Evolutionary conservation across 2,113 vertebrate species (phyloP).

Genomic region (Tragelaphus strepsiceros): DNA sequence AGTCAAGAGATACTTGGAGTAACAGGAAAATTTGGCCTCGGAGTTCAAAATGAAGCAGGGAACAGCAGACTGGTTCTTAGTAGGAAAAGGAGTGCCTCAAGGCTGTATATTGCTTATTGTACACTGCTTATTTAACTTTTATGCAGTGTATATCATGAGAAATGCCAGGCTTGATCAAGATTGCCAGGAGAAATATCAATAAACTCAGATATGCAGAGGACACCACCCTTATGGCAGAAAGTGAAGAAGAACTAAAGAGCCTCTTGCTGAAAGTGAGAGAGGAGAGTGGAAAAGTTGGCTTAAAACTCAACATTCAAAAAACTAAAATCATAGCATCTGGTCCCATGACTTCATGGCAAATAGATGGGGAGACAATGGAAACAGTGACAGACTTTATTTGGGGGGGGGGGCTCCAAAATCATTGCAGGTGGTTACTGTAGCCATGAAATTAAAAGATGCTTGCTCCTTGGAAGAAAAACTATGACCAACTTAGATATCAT

Average conservation of each 20-base stretch:
- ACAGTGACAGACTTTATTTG: background rate
- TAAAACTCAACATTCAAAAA: background rate
- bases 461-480: background rate
- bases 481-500: background rate
- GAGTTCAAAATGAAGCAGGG: background rate
- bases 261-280: background rate
- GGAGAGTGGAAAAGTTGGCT: background rate
- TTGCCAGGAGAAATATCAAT: background rate
- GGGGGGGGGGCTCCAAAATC: background rate
- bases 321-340: background rate
- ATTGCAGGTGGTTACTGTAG: background rate
- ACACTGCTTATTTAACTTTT: background rate
- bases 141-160: background rate
- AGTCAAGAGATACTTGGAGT: background rate
- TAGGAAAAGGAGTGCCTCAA: background rate
- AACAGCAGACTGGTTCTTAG: background rate
- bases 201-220: background rate
- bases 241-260: background rate
- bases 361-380: background rate
- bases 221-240: background rate
- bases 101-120: background rate
- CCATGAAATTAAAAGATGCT: background rate
- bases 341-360: background rate
- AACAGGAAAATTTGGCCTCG: background rate
- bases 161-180: background rate